These are phyloP conservation scores for Lagopus muta DNA, from an alignment of 2,113 vertebrate genomes.

Conservation along the genomic window DNA sequence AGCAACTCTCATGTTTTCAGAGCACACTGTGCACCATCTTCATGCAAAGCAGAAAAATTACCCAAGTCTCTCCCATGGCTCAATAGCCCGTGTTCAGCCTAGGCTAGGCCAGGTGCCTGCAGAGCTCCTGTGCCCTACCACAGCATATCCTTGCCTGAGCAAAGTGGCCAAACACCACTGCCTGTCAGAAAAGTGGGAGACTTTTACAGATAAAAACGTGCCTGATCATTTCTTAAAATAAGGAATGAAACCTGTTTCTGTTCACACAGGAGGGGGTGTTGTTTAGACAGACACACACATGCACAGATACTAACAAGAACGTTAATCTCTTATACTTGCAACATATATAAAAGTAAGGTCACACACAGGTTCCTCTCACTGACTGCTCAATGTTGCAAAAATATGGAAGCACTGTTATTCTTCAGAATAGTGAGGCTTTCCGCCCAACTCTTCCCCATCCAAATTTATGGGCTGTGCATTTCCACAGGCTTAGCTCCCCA, in stretches of 20 bases:
- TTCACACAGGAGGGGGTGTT: background rate
- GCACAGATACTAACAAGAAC: background rate
- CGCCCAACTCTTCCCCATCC: background rate
- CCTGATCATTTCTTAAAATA: background rate
- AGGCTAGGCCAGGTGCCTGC: background rate
- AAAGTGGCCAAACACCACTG: background rate
- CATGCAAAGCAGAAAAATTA: background rate
- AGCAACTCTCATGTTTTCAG: background rate
- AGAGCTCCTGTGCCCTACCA: background rate
- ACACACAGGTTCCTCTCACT: background rate
- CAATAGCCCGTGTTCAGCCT: background rate
- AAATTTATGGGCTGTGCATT: background rate
- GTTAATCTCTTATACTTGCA: background rate
- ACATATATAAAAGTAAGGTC: fast-evolving
- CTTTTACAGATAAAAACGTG: background rate
- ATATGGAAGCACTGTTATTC: background rate
- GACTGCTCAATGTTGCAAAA: background rate
- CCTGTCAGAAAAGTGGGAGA: background rate
- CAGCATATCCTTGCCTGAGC: background rate
- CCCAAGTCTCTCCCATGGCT: background rate
- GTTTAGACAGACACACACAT: background rate
- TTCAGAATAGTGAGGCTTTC: fast-evolving
- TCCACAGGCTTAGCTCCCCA: background rate
- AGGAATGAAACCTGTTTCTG: background rate
- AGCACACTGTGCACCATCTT: background rate